Percentiles rank a stretch among this genome's conserved stretches.
Evolutionary conservation across 2,888 invertebrate genomes (phyloP).

Genomic region (Tinea trinotella): DNA sequence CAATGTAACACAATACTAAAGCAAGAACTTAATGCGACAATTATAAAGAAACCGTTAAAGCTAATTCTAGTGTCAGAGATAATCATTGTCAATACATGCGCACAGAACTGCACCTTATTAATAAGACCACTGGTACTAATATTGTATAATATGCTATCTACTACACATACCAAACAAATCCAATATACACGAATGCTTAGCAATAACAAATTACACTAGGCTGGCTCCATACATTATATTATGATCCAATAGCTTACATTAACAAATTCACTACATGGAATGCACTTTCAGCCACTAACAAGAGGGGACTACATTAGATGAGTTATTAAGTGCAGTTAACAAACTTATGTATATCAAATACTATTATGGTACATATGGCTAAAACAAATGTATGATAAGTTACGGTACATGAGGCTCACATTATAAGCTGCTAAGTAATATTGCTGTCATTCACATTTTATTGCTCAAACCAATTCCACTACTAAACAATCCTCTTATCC

Average conservation of each 20-base stretch:
- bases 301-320: background rate
- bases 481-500: slow-evolving; percentile 11
- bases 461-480: slow-evolving; percentile 2
- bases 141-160: background rate
- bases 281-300: slow-evolving; percentile 28
- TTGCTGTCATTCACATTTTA: slow-evolving; percentile 9
- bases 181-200: background rate
- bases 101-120: background rate
- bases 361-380: background rate
- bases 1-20: slow-evolving; percentile 48
- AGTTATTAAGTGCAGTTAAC: slow-evolving; percentile 3
- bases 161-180: background rate
- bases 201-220: slow-evolving; percentile 1
- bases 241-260: background rate
- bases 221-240: slow-evolving; percentile 1
- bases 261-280: slow-evolving; percentile 46
- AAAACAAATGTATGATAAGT: background rate
- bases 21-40: slow-evolving; percentile 41
- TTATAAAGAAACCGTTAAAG: slow-evolving; percentile 4
- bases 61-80: slow-evolving; percentile 9
- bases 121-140: background rate
- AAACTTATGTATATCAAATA: background rate
- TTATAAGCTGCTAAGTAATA: too few relatives aligned
- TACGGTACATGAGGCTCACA: background rate
- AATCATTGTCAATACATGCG: background rate